These are phyloP conservation scores for Burhinus bistriatus DNA, from an alignment of 2,113 vertebrate species.

Conservation along the genomic window DNA sequence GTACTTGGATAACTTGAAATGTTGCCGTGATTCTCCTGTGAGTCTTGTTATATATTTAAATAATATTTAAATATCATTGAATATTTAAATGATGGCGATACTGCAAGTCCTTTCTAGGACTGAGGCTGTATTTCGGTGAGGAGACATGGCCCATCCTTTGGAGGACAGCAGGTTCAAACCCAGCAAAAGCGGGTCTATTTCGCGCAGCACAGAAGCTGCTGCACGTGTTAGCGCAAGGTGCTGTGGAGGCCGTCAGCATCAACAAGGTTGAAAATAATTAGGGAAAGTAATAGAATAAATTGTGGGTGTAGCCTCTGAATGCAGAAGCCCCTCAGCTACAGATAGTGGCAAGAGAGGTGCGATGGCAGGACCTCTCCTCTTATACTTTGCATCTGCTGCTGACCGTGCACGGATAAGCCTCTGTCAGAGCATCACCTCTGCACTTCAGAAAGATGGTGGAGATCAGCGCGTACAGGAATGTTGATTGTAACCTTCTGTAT, in stretches of 20 bases:
- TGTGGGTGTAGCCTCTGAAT: neutral
- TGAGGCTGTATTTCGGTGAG: neutral
- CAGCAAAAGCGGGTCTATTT: neutral
- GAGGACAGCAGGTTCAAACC: neutral
- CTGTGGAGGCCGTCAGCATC: neutral
- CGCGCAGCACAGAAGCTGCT: neutral
- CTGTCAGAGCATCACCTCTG: neutral
- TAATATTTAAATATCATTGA: neutral
- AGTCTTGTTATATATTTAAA: neutral
- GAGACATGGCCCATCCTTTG: neutral
- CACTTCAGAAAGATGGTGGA: neutral
- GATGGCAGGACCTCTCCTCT: neutral
- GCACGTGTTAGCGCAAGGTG: accelerated
- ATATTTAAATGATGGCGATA: neutral
- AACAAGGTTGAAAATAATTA: neutral
- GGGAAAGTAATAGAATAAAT: neutral
- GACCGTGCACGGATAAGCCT: neutral
- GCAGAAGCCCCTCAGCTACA: neutral
- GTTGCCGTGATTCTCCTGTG: neutral
- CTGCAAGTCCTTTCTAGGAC: neutral
- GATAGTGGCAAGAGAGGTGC: accelerated
- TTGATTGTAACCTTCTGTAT: neutral
- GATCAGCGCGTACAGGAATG: neutral
- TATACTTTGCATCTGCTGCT: neutral
- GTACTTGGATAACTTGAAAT: neutral